These are phyloP conservation scores for Apis cerana DNA, from an alignment of 1,140 invertebrate species.

Conservation along the genomic window DNA sequence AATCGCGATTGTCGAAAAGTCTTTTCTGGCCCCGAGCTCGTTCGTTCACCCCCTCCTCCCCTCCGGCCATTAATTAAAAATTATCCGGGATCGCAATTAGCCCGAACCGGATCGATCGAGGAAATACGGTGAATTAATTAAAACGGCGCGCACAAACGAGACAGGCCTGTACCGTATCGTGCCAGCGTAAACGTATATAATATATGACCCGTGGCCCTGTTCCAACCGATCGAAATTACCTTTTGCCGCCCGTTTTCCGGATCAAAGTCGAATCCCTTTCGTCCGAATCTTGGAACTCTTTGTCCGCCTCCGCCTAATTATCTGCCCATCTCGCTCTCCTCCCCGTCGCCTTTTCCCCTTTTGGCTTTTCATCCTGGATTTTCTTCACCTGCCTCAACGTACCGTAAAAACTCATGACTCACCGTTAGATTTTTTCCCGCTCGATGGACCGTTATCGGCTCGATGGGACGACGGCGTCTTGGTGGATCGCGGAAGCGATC, in stretches of 20 bases:
- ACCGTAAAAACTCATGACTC: conserved; percentile 60
- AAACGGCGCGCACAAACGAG: conserved; percentile 27
- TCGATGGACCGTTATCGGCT: conserved; percentile 57
- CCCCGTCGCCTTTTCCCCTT: neutral
- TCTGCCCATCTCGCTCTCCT: neutral
- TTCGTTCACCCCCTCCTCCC: neutral
- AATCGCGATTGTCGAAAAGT: conserved; percentile 11
- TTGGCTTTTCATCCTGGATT: conserved; percentile 33
- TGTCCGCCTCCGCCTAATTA: neutral
- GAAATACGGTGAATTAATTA: conserved; percentile 66
- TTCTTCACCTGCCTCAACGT: conserved; percentile 42
- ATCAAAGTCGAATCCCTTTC: conserved; percentile 43
- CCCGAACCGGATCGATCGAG: conserved; percentile 54
- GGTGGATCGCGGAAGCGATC: conserved; percentile 7
- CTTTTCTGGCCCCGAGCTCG: neutral
- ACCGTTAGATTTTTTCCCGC: conserved; percentile 46
- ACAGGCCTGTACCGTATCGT: neutral
- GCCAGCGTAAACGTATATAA: conserved; percentile 22
- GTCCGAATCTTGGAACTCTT: conserved; percentile 27
- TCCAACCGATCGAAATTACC: conserved; percentile 28
- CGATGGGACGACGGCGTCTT: conserved; percentile 41
- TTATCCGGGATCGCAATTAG: conserved; percentile 61
- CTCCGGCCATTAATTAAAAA: conserved; percentile 61
- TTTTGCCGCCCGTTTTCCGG: conserved; percentile 48
- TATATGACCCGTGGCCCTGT: conserved; percentile 19